A percentile compares a stretch with the other conserved stretches of the same genome.
Evolutionary conservation across 2,113 vertebrate genomes (phyloP).

Genomic region (Tupaia chinensis): DNA sequence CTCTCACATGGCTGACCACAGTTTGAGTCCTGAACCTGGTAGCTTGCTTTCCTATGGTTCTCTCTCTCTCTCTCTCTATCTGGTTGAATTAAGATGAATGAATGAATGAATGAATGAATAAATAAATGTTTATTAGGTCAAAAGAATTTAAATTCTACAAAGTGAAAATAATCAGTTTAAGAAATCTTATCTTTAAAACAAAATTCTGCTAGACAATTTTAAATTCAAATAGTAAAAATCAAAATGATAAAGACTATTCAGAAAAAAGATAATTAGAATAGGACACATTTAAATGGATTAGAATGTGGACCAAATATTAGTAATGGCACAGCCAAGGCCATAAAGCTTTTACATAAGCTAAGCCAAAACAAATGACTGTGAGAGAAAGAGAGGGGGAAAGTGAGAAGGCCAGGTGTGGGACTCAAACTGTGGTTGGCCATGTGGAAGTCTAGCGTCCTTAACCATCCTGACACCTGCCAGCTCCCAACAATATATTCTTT

Average conservation of each 20-base stretch:
- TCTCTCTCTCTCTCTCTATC: too few relatives aligned
- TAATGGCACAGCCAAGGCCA: not conserved
- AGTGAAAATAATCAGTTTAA: constrained; percentile 27
- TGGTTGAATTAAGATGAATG: too few relatives aligned
- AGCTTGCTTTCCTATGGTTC: too few relatives aligned
- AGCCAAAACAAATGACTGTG: not conserved
- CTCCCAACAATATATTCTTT: too few relatives aligned
- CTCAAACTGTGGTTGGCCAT: too few relatives aligned
- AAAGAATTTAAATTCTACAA: not conserved
- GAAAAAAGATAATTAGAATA: not conserved
- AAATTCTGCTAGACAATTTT: not conserved
- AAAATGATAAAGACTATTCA: not conserved
- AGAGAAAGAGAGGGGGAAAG: too few relatives aligned
- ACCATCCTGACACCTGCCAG: too few relatives aligned
- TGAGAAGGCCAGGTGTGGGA: too few relatives aligned
- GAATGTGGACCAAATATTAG: constrained; percentile 16
- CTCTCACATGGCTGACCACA: too few relatives aligned
- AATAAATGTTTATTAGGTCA: not conserved
- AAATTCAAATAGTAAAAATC: constrained; percentile 43
- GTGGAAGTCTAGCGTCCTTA: too few relatives aligned
- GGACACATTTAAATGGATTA: not conserved
- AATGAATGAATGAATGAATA: too few relatives aligned
- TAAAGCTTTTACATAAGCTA: constrained; percentile 12
- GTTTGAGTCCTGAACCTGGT: too few relatives aligned
- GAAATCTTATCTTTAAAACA: not conserved